These are phyloP conservation scores for Acanthisitta chloris DNA, from an alignment of 2,113 vertebrate genomes.

Conservation along the genomic window DNA sequence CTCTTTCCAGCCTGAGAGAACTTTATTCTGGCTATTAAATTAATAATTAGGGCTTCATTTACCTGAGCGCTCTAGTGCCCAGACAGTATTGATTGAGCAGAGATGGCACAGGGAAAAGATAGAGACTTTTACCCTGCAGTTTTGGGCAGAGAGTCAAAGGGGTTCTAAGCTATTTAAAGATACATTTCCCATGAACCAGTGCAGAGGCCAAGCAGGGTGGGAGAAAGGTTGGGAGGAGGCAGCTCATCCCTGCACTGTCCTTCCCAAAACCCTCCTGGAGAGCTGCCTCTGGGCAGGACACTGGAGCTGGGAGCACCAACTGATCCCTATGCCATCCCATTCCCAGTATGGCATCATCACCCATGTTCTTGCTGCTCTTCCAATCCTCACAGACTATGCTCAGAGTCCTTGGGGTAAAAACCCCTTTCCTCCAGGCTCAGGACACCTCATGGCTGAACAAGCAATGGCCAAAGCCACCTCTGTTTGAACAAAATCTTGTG, in stretches of 20 bases:
- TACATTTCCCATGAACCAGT: background rate
- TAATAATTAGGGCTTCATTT: slow-evolving; percentile 39
- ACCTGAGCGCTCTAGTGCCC: background rate
- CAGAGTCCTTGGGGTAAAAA: background rate
- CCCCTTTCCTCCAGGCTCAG: background rate
- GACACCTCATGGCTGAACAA: background rate
- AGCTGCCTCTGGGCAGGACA: background rate
- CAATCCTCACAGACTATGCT: background rate
- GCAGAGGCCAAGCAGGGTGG: background rate
- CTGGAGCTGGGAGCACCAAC: background rate
- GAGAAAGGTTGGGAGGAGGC: background rate
- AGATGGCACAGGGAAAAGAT: background rate
- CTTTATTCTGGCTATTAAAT: slow-evolving; percentile 43
- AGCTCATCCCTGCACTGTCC: background rate
- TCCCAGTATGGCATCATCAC: background rate
- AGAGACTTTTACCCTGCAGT: background rate
- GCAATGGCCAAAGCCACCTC: background rate
- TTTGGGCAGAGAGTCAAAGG: background rate
- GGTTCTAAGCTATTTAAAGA: background rate
- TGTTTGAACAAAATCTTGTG: background rate
- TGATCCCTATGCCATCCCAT: background rate
- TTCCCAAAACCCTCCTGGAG: background rate
- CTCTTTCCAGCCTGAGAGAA: background rate
- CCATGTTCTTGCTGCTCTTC: background rate
- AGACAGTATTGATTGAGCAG: slow-evolving; percentile 45